phyloP scores from a whole-genome alignment of 2,797 vertebrate species.

The Falco columbarius region DNA sequence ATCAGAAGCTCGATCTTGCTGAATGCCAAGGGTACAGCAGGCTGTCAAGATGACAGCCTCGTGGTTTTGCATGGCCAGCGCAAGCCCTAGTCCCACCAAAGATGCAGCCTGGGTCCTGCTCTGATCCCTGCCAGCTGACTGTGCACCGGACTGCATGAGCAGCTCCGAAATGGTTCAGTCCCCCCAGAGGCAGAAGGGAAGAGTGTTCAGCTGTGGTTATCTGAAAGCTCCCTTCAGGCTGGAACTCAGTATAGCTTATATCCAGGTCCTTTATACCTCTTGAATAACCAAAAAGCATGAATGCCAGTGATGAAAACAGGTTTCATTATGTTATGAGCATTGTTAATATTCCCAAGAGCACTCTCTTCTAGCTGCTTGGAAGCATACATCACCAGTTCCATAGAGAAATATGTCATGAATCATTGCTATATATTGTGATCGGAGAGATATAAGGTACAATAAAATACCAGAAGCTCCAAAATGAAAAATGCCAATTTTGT shows the following conservation, averaged over 20 bases:
- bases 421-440: neutral
- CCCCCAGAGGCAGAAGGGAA: neutral
- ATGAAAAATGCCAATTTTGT: neutral
- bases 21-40: neutral
- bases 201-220: neutral
- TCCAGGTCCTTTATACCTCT: neutral
- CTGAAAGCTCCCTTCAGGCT: neutral
- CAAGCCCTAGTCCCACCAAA: neutral
- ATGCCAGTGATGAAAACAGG: neutral
- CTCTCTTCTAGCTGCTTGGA: neutral
- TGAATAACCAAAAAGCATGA: neutral
- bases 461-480: neutral
- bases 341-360: neutral
- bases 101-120: neutral
- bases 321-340: neutral
- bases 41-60: neutral
- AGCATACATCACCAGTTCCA: neutral
- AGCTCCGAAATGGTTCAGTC: neutral
- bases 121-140: neutral
- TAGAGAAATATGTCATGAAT: neutral
- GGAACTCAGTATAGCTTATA: neutral
- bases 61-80: neutral
- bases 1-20: neutral
- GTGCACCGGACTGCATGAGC: rapidly evolving
- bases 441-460: neutral